Evolutionary conservation across 2,797 vertebrate species (phyloP).

Genomic region (Typhlichthys subterraneus): DNA sequence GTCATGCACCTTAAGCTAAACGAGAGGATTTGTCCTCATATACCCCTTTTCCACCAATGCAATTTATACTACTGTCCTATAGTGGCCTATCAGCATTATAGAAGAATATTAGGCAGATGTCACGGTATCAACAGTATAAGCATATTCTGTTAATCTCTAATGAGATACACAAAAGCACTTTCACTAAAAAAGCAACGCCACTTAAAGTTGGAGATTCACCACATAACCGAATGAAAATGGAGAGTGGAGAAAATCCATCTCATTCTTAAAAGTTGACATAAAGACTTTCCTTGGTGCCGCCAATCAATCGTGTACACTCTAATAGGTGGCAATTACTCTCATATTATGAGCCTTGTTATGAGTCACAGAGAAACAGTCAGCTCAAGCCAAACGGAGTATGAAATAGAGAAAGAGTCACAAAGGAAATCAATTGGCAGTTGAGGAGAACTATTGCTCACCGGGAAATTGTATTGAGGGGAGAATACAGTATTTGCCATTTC

Average conservation of each 20-base stretch:
- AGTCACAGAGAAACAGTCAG: conserved; percentile 26
- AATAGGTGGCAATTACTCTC: conserved; percentile 45
- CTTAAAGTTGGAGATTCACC: too few relatives aligned
- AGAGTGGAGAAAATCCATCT: conserved; percentile 14
- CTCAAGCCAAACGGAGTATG: conserved; percentile 28
- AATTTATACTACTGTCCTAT: too few relatives aligned
- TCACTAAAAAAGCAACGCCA: not conserved
- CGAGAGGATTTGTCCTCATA: too few relatives aligned
- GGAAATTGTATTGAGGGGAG: conserved; percentile 2
- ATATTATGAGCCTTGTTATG: conserved; percentile 25
- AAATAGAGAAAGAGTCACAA: conserved; percentile 35
- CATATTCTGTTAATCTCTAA: too few relatives aligned
- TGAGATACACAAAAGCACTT: not conserved
- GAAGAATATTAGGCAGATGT: too few relatives aligned
- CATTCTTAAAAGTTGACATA: conserved; percentile 9
- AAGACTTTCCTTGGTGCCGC: conserved; percentile 19
- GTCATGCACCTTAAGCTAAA: too few relatives aligned
- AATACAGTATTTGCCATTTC: conserved; percentile 7
- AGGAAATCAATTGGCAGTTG: conserved; percentile 53
- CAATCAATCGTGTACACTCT: conserved; percentile 42
- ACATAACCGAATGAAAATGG: not conserved
- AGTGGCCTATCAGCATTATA: too few relatives aligned
- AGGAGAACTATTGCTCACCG: not conserved
- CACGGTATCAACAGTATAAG: too few relatives aligned
- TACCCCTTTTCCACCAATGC: too few relatives aligned